Evolutionary conservation across 2,888 invertebrate species (phyloP), one percentile per base, ranked within the genome.

Genomic region (Caenorhabditis becei): DNA sequence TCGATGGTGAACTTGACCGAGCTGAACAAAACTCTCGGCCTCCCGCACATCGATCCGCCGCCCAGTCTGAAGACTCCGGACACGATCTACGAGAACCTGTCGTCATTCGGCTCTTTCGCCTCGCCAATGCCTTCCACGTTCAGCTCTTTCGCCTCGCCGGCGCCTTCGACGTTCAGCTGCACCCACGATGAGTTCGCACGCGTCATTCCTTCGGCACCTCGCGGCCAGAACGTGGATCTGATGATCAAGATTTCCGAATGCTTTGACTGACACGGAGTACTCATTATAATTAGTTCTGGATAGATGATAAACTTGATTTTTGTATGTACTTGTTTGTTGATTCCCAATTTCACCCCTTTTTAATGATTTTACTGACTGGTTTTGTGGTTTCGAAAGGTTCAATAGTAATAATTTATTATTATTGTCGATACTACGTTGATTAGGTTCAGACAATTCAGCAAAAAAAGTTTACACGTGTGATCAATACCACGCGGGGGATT

Each of bases 401-500:
- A n/a, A n/a, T n/a, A n/a, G n/a, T 37, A 59, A 59, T 59, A 59
- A 37, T 59, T 59, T 37, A 37, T 59, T 59, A 59, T 59, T 59
- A 59, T 59, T n/a, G 26, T 59, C 37, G 23, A 20, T 7, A n/a
- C 59, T 59, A 59, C 20, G 14, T n/a, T n/a, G 41, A 41, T 49
- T 23, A 54, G 4, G 28, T n/a, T 54, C 10, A 26, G 54, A 54
- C 49, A 49, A 3, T 49, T 49, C 54, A 54, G 26, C 8, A 26
- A 54, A 54, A 63, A 20, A 35, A 35, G 65, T 35, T 79, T 79
- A 79, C 79, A 79, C 79, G 79, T 79, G 79, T 79, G 67, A 74
- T 79, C 67, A 67, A 74, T 79, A 79, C 79, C 79, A 74, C 79
- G 79, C 72, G 78, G 79, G 79, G 67, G 62, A 62, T 63, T 28